Percentiles rank a stretch among this genome's conserved stretches.
Evolutionary conservation across 2,888 invertebrate genomes (phyloP).

Genomic region (Sinodicranocentrus sp.): DNA sequence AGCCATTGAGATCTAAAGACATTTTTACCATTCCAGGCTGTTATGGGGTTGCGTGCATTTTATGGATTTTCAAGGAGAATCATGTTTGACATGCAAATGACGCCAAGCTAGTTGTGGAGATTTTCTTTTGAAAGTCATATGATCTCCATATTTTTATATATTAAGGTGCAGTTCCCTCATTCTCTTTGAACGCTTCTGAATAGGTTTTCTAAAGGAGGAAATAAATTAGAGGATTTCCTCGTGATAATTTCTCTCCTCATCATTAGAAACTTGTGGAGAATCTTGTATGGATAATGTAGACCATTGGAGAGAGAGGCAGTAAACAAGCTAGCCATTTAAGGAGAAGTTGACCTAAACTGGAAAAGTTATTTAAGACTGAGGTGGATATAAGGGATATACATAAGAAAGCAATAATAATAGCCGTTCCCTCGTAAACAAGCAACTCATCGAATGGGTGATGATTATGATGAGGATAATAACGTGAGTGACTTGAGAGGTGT

Average conservation of each 20-base stretch:
- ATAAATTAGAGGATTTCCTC: slow-evolving; percentile 46
- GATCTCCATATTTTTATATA: neutral
- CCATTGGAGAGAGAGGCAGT: neutral
- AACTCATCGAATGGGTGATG: slow-evolving; percentile 54
- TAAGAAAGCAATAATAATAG: slow-evolving; percentile 49
- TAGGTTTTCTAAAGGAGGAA: slow-evolving; percentile 1
- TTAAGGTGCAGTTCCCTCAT: slow-evolving; percentile 22
- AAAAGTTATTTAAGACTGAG: slow-evolving; percentile 37
- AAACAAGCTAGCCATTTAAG: slow-evolving; percentile 38
- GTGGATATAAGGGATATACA: slow-evolving; percentile 1
- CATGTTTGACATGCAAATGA: slow-evolving; percentile 53
- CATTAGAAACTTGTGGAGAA: slow-evolving; percentile 20
- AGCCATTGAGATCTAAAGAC: slow-evolving; percentile 32
- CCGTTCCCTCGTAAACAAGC: slow-evolving; percentile 57
- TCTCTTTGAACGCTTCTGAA: too few relatives aligned
- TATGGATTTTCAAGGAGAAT: neutral
- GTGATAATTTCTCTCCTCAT: slow-evolving; percentile 50
- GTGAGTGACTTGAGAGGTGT: slow-evolving; percentile 56
- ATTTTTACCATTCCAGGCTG: neutral
- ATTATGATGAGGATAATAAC: slow-evolving; percentile 53
- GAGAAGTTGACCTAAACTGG: slow-evolving; percentile 54
- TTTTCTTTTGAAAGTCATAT: neutral
- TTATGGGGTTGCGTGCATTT: slow-evolving; percentile 22
- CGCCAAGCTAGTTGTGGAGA: neutral
- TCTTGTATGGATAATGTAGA: neutral